Base-by-base conservation (phyloP, 2,113 vertebrate genomes). In the Cettia cetti region DNA sequence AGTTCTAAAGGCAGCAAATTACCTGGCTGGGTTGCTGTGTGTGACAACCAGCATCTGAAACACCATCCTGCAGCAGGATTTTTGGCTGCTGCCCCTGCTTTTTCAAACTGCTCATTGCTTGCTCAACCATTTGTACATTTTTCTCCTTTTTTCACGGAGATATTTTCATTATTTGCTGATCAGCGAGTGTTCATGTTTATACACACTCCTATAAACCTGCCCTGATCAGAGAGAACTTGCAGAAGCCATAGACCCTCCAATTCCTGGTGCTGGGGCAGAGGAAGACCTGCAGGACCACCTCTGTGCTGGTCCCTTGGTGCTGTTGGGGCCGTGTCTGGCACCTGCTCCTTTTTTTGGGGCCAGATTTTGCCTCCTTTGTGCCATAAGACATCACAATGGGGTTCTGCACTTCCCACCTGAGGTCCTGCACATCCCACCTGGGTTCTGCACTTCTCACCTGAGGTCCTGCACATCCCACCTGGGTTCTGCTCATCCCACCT, bases 1-100 rank as follows among this genome's bases (percentile, higher is more conserved):
- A 63, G 53, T 68, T 59, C 94, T 95, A 71, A 95, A 96, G 86
- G 90, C 76, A 95, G 84, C 70, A 95, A 95, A 92, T 93, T 81
- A 97, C 92, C 97, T 92, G 88, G 42, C 94, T 95, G 85, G 33
- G 54, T 86, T 20, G 21, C 74, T 80, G 65, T 0, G 0, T 86
- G 91, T 96, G 91, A 86, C 84, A 94, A 92, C 44, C 92, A 95
- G 87, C 90, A 57, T 68, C 93, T 27, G 2, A 80, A 80, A 89
- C 64, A 45, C 64, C 49, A 57, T 70, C 68, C 8, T 8, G 13
- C 42, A 54, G 64, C 6, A 22, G 84, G 87, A 76, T 21, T 90
- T 64, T 61, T 94, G 88, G 88, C 84, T 85, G 56, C 47, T 50
- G 80, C 90, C 79, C 61, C 77, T 50, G 3, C 56, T 87, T 96